Conservation (phyloP, 2,888 invertebrate species). For the Epicampocera succincta region DNA sequence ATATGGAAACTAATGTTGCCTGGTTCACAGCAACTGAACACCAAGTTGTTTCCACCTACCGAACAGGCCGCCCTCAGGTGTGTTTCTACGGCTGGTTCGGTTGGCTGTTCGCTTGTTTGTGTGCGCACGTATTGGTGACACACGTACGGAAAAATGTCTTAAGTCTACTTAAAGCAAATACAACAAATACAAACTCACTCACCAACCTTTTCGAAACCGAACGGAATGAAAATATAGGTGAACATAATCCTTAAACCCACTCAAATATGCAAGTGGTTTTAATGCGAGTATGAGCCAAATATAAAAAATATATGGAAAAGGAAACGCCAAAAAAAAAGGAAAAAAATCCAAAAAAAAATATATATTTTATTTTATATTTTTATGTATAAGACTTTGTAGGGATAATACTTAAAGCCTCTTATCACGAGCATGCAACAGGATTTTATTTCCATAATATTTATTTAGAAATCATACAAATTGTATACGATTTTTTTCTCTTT, state of each 20-base stretch:
- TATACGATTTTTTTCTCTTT: conserved; percentile 35
- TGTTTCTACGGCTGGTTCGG: conserved; percentile 4
- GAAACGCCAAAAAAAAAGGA: background rate
- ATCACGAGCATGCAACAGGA: conserved; percentile 60
- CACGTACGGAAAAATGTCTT: conserved; percentile 20
- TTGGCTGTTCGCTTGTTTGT: background rate
- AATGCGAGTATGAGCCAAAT: conserved; percentile 2
- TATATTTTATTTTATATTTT: conserved; percentile 49
- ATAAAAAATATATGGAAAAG: background rate
- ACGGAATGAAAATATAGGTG: conserved; percentile 51
- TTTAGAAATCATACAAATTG: conserved; percentile 58
- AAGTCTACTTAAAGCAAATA: conserved; percentile 62
- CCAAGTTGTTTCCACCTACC: conserved; percentile 22
- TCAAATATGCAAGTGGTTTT: conserved; percentile 45
- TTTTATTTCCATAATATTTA: conserved; percentile 56
- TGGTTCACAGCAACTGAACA: conserved; percentile 26
- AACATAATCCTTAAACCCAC: conserved; percentile 54
- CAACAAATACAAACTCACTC: background rate
- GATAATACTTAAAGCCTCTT: conserved; percentile 67
- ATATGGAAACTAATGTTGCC: conserved; percentile 48
- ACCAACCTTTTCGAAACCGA: background rate
- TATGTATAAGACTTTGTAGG: conserved; percentile 50
- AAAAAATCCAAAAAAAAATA: conserved; percentile 2
- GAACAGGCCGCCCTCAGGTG: conserved; percentile 34
- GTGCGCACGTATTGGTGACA: background rate